Evolutionary conservation across 2,113 vertebrate genomes (phyloP).

Genomic region (Gnathonemus echidnorhynchus): DNA sequence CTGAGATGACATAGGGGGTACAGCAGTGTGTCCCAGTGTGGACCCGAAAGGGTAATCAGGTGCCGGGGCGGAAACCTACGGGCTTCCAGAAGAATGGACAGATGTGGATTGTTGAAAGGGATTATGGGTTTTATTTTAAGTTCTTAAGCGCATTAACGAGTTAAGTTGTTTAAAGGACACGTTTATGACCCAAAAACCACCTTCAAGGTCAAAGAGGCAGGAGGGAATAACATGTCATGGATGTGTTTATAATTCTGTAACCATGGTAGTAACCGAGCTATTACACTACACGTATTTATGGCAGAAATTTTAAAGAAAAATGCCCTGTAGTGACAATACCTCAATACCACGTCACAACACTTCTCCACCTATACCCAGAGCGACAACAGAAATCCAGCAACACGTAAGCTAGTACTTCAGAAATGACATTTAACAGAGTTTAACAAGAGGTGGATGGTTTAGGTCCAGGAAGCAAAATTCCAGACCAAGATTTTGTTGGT

Average conservation of each 20-base stretch:
- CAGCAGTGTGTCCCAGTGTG: conserved; percentile 39
- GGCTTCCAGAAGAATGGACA: background rate
- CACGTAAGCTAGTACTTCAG: background rate
- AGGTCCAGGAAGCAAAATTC: background rate
- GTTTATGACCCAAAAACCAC: background rate
- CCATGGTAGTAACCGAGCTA: background rate
- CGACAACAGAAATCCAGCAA: background rate
- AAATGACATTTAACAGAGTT: background rate
- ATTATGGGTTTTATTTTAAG: conserved; percentile 4
- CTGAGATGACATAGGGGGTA: conserved; percentile 45
- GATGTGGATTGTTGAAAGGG: background rate
- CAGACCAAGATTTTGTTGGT: background rate
- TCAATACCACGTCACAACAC: background rate
- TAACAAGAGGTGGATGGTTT: background rate
- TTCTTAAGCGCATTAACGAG: background rate
- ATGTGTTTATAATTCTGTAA: background rate
- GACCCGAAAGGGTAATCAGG: conserved; percentile 34
- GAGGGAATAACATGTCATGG: background rate
- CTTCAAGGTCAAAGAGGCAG: background rate
- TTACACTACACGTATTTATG: background rate
- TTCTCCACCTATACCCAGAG: background rate
- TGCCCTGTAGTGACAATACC: background rate
- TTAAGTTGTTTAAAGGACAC: conserved; percentile 3
- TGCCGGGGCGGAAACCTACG: background rate
- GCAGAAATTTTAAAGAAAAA: background rate